A percentile compares a stretch with the other conserved stretches of the same genome.
These are phyloP conservation scores for Germaria angustata DNA, from an alignment of 2,888 invertebrate species.

Conservation along the genomic window DNA sequence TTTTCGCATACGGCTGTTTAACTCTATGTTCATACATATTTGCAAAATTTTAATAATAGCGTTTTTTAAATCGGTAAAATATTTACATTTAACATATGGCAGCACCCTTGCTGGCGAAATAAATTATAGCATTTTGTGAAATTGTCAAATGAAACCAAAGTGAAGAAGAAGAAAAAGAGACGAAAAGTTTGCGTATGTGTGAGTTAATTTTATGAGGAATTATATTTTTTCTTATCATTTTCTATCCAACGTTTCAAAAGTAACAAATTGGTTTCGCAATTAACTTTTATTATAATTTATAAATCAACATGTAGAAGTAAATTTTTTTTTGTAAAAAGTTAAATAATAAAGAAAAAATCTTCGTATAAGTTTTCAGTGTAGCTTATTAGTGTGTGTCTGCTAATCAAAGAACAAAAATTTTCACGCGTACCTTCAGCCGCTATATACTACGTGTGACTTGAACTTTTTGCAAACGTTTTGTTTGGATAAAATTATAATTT, in stretches of 20 bases:
- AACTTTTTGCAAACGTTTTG: not conserved
- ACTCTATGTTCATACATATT: too few species aligned
- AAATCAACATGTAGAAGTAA: conserved; percentile 20
- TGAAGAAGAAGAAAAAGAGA: conserved; percentile 15
- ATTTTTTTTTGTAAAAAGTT: not conserved
- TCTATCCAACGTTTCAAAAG: not conserved
- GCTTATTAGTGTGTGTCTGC: conserved; percentile 34
- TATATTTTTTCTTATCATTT: conserved; percentile 39
- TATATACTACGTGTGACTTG: conserved; percentile 53
- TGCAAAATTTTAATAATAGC: too few species aligned
- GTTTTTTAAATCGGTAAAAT: too few species aligned
- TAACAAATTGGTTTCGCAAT: conserved; percentile 31
- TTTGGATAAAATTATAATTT: conserved; percentile 47
- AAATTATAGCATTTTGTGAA: conserved; percentile 60
- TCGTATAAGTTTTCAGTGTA: not conserved
- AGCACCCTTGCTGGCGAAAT: not conserved
- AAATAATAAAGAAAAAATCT: not conserved
- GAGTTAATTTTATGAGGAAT: conserved; percentile 44
- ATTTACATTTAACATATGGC: too few species aligned
- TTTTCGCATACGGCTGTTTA: too few species aligned
- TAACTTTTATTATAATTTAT: not conserved
- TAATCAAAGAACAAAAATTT: conserved; percentile 15
- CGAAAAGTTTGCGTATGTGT: conserved; percentile 36
- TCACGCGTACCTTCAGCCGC: conserved; percentile 51
- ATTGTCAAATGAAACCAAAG: conserved; percentile 43